Evolutionary conservation across 2,888 invertebrate genomes (phyloP).

Genomic region (Endotricha flammealis): DNA sequence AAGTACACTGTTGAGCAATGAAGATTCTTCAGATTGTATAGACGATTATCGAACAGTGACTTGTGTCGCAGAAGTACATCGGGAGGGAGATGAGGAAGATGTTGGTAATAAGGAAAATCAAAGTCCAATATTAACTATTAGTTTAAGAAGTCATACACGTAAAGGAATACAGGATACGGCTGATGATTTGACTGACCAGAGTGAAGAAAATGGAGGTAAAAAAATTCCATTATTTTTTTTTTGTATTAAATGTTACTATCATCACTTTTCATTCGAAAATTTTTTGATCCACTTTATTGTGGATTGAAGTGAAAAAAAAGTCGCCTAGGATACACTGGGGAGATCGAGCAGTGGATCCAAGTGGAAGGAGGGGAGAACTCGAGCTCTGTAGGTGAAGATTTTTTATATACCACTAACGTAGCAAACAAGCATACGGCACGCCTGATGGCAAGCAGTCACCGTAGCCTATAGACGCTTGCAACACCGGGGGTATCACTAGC

Average conservation of each 20-base stretch:
- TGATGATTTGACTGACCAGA: not conserved
- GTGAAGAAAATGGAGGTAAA: slow-evolving; percentile 2
- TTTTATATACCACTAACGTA: too few relatives aligned
- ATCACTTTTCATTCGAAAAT: too few relatives aligned
- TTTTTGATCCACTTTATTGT: too few relatives aligned
- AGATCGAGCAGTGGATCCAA: too few relatives aligned
- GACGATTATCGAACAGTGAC: slow-evolving; percentile 1
- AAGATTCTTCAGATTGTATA: not conserved
- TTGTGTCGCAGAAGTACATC: slow-evolving; percentile 11
- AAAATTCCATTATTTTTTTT: not conserved
- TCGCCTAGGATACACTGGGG: too few relatives aligned
- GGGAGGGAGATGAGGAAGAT: slow-evolving; percentile 1
- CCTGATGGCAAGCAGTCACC: too few relatives aligned
- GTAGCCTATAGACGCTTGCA: too few relatives aligned
- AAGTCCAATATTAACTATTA: not conserved
- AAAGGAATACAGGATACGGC: not conserved
- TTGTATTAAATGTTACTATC: not conserved
- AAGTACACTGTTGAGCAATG: not conserved
- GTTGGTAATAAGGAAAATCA: not conserved
- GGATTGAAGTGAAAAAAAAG: too few relatives aligned
- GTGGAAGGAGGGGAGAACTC: too few relatives aligned
- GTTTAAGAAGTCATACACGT: not conserved
- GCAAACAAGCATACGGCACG: too few relatives aligned
- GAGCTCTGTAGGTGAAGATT: too few relatives aligned
- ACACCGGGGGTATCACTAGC: too few relatives aligned